Evolutionary conservation across 1,140 invertebrate genomes (phyloP).

Genomic region (Plodia interpunctella): DNA sequence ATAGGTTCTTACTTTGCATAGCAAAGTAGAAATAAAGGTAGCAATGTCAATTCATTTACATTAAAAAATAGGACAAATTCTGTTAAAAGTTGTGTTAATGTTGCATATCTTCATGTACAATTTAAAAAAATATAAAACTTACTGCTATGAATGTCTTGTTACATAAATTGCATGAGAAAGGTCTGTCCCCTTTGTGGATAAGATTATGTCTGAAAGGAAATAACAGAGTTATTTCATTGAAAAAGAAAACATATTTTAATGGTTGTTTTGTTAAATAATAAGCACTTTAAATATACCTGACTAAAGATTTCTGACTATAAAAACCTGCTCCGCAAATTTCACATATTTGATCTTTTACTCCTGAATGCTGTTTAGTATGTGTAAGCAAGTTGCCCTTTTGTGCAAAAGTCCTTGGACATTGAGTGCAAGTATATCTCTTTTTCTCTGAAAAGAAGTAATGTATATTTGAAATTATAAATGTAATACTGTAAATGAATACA

Average conservation of each 20-base stretch:
- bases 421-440: slow-evolving; percentile 81
- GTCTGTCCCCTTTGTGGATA: slow-evolving; percentile 88
- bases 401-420: slow-evolving; percentile 79
- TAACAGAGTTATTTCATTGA: not conserved
- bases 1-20: too few species aligned
- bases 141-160: slow-evolving; percentile 79
- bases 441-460: slow-evolving; percentile 52
- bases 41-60: too few species aligned
- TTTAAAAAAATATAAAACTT: slow-evolving; percentile 33
- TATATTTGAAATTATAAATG: slow-evolving; percentile 11
- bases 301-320: slow-evolving; percentile 66
- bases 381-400: slow-evolving; percentile 70
- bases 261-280: not conserved
- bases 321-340: slow-evolving; percentile 84
- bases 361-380: slow-evolving; percentile 85
- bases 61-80: too few species aligned
- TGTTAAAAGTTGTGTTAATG: too few species aligned
- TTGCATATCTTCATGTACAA: not conserved
- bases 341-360: slow-evolving; percentile 84
- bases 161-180: slow-evolving; percentile 84
- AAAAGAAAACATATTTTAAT: not conserved
- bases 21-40: too few species aligned
- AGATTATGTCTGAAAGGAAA: slow-evolving; percentile 79
- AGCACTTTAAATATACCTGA: slow-evolving; percentile 41
- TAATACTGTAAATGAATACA: too few species aligned